Evolutionary conservation across 2,888 invertebrate species (phyloP).

Genomic region (Siphonodentalium dalli): DNA sequence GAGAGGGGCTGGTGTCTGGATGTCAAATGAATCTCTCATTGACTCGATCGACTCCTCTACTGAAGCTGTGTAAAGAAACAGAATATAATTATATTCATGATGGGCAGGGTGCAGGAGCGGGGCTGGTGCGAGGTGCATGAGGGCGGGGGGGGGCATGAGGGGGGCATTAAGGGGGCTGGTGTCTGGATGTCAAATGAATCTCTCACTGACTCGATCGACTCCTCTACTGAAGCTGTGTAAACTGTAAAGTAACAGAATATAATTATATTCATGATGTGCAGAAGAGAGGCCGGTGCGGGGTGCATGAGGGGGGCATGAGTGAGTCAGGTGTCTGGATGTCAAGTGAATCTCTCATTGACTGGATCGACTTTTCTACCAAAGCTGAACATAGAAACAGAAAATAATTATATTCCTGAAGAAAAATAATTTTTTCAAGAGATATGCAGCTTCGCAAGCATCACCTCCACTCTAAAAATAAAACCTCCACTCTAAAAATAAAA

Average conservation of each 20-base stretch:
- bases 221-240: constrained; percentile 24
- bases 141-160: constrained; percentile 44
- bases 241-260: background rate
- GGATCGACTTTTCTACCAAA: constrained; percentile 30
- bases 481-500: no score
- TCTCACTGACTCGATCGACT: constrained; percentile 31
- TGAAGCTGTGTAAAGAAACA: constrained; percentile 10
- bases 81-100: background rate
- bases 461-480: no score
- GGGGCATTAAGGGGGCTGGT: constrained; percentile 43
- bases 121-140: no score
- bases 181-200: constrained; percentile 35
- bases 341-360: constrained; percentile 30
- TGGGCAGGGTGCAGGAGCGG: background rate
- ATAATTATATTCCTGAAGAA: background rate
- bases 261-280: background rate
- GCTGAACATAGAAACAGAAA: constrained; percentile 2
- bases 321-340: constrained; percentile 41
- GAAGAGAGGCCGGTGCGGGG: background rate
- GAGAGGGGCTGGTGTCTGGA: constrained; percentile 41
- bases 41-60: constrained; percentile 32
- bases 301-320: constrained; percentile 41
- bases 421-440: no score
- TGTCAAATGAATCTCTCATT: constrained; percentile 31
- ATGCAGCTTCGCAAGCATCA: no score